Conservation (phyloP, 2,797 vertebrate species). For the Sardinella longiceps region DNA sequence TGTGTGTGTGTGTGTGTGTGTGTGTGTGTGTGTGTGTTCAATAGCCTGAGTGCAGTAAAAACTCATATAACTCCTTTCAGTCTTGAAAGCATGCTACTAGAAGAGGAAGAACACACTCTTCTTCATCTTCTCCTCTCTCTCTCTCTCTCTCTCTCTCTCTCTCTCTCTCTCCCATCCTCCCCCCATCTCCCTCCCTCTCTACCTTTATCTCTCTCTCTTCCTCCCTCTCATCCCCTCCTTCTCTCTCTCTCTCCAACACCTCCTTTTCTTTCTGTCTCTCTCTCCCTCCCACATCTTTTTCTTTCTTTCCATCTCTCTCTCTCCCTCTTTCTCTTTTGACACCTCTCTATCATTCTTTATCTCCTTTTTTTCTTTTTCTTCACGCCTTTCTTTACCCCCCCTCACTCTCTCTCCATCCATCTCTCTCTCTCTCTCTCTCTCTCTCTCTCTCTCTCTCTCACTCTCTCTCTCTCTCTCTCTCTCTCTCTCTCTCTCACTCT, state of each 20-base stretch:
- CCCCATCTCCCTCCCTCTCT: too few species aligned
- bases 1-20: conserved; percentile 3
- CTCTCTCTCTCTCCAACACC: not conserved
- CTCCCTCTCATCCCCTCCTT: not conserved
- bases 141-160: not conserved
- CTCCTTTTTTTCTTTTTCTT: too few species aligned
- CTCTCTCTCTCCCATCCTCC: not conserved
- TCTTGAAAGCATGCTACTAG: not conserved
- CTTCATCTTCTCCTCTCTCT: not conserved
- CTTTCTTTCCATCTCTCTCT: not conserved
- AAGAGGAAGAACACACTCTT: not conserved
- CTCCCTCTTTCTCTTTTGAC: too few species aligned
- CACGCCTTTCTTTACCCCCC: not conserved
- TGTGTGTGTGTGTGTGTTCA: not conserved
- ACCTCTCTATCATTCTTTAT: not conserved
- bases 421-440: not conserved
- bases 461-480: not conserved
- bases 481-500: not conserved
- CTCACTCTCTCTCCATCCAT: not conserved
- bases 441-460: not conserved
- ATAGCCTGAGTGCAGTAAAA: conserved; percentile 4
- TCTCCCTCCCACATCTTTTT: not conserved
- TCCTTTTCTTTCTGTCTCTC: not conserved
- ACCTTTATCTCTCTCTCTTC: not conserved
- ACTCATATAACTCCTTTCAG: not conserved